These are phyloP conservation scores for Sinohyriopsis cumingii DNA, from an alignment of 2,888 invertebrate genomes.

Conservation along the genomic window DNA sequence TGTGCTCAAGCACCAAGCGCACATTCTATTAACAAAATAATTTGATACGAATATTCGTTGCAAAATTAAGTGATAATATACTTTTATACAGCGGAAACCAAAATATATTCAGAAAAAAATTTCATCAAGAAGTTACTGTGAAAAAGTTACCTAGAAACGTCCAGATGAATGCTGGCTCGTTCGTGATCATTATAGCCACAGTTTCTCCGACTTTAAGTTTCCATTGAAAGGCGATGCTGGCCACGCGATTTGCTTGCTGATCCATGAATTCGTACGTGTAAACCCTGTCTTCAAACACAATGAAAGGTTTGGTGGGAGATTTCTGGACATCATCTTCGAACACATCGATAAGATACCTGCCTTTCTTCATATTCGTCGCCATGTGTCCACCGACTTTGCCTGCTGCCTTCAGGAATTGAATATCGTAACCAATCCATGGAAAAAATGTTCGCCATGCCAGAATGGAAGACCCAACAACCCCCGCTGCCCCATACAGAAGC, in stretches of 20 bases:
- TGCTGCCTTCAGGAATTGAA: conserved; percentile 28
- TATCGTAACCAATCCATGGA: conserved; percentile 58
- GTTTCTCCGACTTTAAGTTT: conserved; percentile 52
- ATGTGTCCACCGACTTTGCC: conserved; percentile 14
- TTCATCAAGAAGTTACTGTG: no score
- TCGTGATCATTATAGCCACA: conserved; percentile 61
- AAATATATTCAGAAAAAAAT: no score
- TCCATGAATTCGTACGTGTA: conserved; percentile 62
- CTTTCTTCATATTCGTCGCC: conserved; percentile 14
- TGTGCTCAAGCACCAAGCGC: no score
- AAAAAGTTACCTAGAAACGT: conserved; percentile 57
- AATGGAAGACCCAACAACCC: conserved; percentile 43
- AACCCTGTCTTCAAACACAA: conserved; percentile 59
- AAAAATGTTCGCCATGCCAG: conserved; percentile 52
- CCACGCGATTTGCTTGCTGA: conserved; percentile 63
- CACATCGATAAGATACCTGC: conserved; percentile 38
- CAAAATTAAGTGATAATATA: no score
- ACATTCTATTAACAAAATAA: no score
- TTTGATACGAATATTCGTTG: no score
- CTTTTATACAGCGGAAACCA: no score
- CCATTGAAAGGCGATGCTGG: conserved; percentile 49
- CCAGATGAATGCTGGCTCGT: conserved; percentile 66
- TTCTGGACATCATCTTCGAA: conserved; percentile 52
- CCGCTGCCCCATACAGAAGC: conserved; percentile 44
- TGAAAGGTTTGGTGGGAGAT: conserved; percentile 50